These are phyloP conservation scores for Erebia epiphron DNA, from an alignment of 2,888 invertebrate genomes.

Conservation along the genomic window DNA sequence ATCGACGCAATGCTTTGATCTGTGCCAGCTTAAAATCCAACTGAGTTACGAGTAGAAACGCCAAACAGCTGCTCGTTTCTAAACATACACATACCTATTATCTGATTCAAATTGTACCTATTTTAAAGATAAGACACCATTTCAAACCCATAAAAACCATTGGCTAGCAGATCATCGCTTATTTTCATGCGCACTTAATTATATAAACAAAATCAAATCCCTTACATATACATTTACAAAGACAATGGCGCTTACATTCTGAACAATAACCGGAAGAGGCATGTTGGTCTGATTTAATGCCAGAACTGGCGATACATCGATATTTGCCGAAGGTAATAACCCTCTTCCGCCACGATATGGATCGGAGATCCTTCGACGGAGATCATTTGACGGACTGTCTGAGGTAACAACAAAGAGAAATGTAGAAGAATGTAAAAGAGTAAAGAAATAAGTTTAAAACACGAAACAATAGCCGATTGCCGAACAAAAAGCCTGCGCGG, in stretches of 20 bases:
- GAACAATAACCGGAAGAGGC: conserved; percentile 72
- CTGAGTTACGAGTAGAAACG: too few relatives aligned
- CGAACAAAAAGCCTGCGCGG: too few relatives aligned
- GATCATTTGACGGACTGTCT: conserved; percentile 51
- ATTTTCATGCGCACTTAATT: neutral
- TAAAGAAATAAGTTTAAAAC: too few relatives aligned
- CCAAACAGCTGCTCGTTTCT: too few relatives aligned
- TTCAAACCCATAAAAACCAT: neutral
- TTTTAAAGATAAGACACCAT: neutral
- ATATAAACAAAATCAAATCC: conserved; percentile 13
- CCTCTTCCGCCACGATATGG: conserved; percentile 56
- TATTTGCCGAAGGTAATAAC: conserved; percentile 59
- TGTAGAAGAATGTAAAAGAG: neutral
- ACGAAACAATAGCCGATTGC: too few relatives aligned
- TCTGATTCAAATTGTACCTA: too few relatives aligned
- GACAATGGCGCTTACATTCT: conserved; percentile 53
- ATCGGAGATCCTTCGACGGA: conserved; percentile 51
- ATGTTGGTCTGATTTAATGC: conserved; percentile 64
- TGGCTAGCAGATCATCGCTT: neutral
- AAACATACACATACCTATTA: too few relatives aligned
- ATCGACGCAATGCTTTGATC: too few relatives aligned
- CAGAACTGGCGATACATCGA: conserved; percentile 52
- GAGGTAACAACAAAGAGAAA: conserved; percentile 43
- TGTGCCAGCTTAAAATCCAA: too few relatives aligned
- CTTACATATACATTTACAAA: conserved; percentile 25